Base-by-base conservation (phyloP, 23 tunicate species). In the Trididemnum clinides region DNA sequence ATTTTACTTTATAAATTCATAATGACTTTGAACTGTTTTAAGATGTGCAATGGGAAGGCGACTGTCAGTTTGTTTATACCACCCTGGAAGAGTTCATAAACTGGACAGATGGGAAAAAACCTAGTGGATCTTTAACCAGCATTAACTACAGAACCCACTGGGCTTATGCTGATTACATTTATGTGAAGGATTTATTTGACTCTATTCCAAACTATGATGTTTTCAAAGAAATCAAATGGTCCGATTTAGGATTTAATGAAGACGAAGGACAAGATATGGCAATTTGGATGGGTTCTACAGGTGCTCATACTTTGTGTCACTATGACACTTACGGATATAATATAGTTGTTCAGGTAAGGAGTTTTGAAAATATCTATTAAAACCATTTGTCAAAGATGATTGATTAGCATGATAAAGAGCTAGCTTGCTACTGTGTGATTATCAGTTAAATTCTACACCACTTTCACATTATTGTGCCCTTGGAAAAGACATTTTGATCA, bases 101-200 rank as follows among this genome's bases (percentile, higher is more conserved):
- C 1, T 89, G 92, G 89, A 64, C 44, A 18, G 33, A 81, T 2
- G 75, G 35, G 18, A 59, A 71, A 28, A 23, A 59, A 10, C 23
- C 34, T 32, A n/a, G 70, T 39, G 66, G 39, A 0, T 5, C 84
- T 7, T 82, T 76, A 50, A 21, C 12, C 20, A 33, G 38, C 0
- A 32, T 44, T 0, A 73, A 81, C n/a, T 4, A 22, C 0, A 26
- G 64, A 10, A 51, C 64, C 18, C 39, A 34, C 27, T 94, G 98
- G 98, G 89, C 79, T 39, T 94, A 94, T 76, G 93, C 98, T 19
- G 98, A 94, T 50, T 94, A 94, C 85, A 85, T 85, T 28, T 94
- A 94, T 64, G 63, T 89, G 76, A 80, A 77, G 82, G 88, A 86
- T 75, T 25, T 94, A 30, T 85, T 94, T 66, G 29, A 51, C 26